These are phyloP conservation scores for Tolmerus cingulatus DNA, from an alignment of 2,888 invertebrate genomes.

Conservation along the genomic window DNA sequence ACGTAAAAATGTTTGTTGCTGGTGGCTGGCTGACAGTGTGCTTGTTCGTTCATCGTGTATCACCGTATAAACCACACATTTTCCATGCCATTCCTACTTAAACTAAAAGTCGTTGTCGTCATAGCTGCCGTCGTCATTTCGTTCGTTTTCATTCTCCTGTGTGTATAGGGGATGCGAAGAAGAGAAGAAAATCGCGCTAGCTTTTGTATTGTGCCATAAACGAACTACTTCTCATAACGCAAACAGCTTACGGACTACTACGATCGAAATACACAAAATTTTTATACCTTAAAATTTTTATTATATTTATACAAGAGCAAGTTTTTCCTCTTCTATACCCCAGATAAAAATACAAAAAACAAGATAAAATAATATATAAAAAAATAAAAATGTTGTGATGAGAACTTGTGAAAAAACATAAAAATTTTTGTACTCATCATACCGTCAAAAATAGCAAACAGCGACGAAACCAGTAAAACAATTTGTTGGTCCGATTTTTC, in stretches of 20 bases:
- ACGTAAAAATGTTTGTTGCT: background rate
- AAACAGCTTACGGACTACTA: conserved; percentile 56
- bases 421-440: conserved; percentile 22
- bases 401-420: conserved; percentile 7
- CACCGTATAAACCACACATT: conserved; percentile 23
- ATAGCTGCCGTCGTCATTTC: conserved; percentile 10
- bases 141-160: background rate
- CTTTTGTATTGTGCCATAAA: conserved; percentile 65
- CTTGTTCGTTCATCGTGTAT: conserved; percentile 16
- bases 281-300: conserved; percentile 47
- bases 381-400: conserved; percentile 15
- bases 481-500: background rate
- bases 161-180: conserved; percentile 3
- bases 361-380: background rate
- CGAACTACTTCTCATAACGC: conserved; percentile 65
- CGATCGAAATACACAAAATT: conserved; percentile 55
- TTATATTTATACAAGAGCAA: conserved; percentile 44
- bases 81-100: conserved; percentile 31
- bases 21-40: background rate
- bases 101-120: conserved; percentile 29
- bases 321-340: background rate
- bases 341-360: background rate
- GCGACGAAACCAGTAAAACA: background rate
- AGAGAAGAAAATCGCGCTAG: conserved; percentile 54
- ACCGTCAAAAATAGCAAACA: background rate